Percentiles rank a stretch among this genome's conserved stretches.
phyloP scores from a whole-genome alignment of 2,888 invertebrate species.

The Diloba caeruleocephala region DNA sequence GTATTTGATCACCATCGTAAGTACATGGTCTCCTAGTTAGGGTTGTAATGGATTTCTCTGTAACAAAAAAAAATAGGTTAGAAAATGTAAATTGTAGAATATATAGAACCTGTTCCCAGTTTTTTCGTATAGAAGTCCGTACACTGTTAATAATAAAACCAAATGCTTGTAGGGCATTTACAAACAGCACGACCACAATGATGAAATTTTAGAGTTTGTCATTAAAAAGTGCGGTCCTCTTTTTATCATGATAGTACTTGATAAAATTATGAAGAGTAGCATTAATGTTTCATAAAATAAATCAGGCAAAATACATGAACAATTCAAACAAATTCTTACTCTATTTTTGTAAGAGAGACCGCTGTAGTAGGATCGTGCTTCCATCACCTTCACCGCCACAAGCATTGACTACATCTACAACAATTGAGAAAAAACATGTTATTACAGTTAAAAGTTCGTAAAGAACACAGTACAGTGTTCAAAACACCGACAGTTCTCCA shows the following conservation, averaged over 20 bases:
- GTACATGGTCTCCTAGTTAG: slow-evolving; percentile 82
- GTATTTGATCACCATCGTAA: slow-evolving; percentile 76
- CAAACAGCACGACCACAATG: slow-evolving; percentile 70
- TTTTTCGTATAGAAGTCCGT: slow-evolving; percentile 3
- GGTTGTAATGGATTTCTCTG: slow-evolving; percentile 85
- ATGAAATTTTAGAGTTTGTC: slow-evolving; percentile 28
- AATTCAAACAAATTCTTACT: slow-evolving; percentile 77
- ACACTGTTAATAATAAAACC: slow-evolving; percentile 35
- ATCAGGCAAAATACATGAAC: slow-evolving; percentile 49
- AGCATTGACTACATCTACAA: slow-evolving; percentile 96
- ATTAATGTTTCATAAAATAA: slow-evolving; percentile 31
- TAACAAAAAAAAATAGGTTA: slow-evolving; percentile 65
- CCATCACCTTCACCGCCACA: slow-evolving; percentile 95
- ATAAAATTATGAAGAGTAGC: slow-evolving; percentile 23
- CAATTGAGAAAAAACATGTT: slow-evolving; percentile 86
- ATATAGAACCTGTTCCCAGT: slow-evolving; percentile 62
- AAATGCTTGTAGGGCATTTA: slow-evolving; percentile 77
- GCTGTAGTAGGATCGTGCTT: slow-evolving; percentile 89
- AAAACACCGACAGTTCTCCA: slow-evolving; percentile 14
- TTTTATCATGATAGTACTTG: slow-evolving; percentile 28
- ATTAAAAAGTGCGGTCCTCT: slow-evolving; percentile 67
- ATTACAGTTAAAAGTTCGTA: slow-evolving; percentile 44
- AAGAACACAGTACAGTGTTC: slow-evolving; percentile 1
- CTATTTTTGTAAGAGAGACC: slow-evolving; percentile 88
- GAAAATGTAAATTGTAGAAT: too few species aligned